Conservation (phyloP, 2,888 invertebrate genomes). For the Masnerella sp. region DNA sequence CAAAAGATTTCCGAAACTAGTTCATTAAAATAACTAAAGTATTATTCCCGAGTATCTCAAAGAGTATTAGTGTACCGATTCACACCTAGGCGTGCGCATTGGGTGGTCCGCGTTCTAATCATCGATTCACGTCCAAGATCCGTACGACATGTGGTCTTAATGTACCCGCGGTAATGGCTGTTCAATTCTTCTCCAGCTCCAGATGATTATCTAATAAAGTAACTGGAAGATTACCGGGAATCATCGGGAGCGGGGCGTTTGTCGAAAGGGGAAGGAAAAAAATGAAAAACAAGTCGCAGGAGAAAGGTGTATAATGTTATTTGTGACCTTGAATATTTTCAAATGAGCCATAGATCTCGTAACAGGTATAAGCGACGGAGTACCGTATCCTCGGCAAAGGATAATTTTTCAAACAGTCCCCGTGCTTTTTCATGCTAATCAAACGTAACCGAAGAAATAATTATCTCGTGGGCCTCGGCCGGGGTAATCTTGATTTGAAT, state of each 20-base stretch:
- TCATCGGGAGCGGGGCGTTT: conserved; percentile 25
- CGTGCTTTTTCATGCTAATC: conserved; percentile 45
- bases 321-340: conserved; percentile 59
- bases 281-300: conserved; percentile 48
- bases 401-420: conserved; percentile 52
- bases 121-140: conserved; percentile 36
- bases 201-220: conserved; percentile 55
- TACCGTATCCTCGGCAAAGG: conserved; percentile 31
- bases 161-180: conserved; percentile 42
- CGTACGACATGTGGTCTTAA: conserved; percentile 44
- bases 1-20: no score
- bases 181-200: conserved; percentile 39
- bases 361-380: conserved; percentile 49
- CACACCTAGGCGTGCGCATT: conserved; percentile 21
- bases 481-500: conserved; percentile 19
- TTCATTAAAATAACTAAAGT: no score
- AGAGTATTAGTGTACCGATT: conserved; percentile 8
- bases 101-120: conserved; percentile 49
- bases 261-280: conserved; percentile 52
- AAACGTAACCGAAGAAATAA: conserved; percentile 43
- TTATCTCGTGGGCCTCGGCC: conserved; percentile 13
- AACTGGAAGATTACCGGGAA: conserved; percentile 37
- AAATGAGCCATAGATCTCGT: conserved; percentile 57
- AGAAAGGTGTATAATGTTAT: conserved; percentile 56
- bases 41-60: not conserved